These are phyloP conservation scores for Noctua janthe DNA, from an alignment of 2,888 invertebrate species.

Conservation along the genomic window DNA sequence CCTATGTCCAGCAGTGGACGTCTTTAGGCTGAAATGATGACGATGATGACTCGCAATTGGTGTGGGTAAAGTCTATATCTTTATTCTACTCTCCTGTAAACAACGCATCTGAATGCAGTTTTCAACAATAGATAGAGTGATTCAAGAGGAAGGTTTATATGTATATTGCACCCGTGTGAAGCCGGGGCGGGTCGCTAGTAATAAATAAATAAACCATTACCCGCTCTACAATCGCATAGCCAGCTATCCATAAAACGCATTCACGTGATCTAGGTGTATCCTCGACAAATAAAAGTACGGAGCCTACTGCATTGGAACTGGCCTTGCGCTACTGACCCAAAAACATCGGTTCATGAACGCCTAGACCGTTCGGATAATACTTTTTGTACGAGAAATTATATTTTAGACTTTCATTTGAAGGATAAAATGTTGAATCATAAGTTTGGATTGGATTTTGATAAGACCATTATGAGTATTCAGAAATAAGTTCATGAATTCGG, in stretches of 20 bases:
- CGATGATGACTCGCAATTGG: too few relatives aligned
- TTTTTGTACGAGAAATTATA: slow-evolving; percentile 53
- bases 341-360: slow-evolving; percentile 76
- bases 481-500: neutral
- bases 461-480: neutral
- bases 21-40: too few relatives aligned
- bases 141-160: too few relatives aligned
- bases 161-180: too few relatives aligned
- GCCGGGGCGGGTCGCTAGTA: neutral
- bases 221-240: neutral
- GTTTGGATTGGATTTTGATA: slow-evolving; percentile 6
- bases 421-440: slow-evolving; percentile 31
- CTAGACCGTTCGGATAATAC: slow-evolving; percentile 48
- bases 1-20: too few relatives aligned
- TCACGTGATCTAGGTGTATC: slow-evolving; percentile 63
- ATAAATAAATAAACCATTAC: neutral
- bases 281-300: slow-evolving; percentile 66
- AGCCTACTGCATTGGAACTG: slow-evolving; percentile 62
- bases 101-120: too few relatives aligned
- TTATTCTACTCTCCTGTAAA: neutral
- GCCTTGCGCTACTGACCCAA: slow-evolving; percentile 81
- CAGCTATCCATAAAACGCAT: slow-evolving; percentile 58
- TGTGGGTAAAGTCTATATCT: neutral
- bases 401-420: slow-evolving; percentile 48
- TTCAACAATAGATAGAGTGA: too few relatives aligned